These are phyloP conservation scores for Frankliniella fusca DNA, from an alignment of 2,888 invertebrate species.

Conservation along the genomic window DNA sequence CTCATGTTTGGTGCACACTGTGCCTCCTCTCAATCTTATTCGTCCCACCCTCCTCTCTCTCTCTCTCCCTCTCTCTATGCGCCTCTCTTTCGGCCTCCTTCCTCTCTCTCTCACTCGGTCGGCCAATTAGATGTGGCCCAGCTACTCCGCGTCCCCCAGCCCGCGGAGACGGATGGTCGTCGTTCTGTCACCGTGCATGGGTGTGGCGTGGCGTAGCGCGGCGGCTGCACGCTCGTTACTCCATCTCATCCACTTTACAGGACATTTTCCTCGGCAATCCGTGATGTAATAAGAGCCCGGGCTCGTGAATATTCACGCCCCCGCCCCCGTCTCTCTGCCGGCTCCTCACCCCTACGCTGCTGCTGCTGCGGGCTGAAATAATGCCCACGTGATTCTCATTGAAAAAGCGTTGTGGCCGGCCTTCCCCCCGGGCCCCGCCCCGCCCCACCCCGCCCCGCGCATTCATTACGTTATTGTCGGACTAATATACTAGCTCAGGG, in stretches of 20 bases:
- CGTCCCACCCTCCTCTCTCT: too few relatives aligned
- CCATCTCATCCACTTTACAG: slow-evolving; percentile 31
- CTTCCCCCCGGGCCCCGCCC: too few relatives aligned
- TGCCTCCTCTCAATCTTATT: too few relatives aligned
- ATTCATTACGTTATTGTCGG: not conserved
- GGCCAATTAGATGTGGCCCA: not conserved
- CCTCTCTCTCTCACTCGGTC: not conserved
- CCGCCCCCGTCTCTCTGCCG: not conserved
- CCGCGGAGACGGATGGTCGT: not conserved
- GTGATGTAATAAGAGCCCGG: slow-evolving; percentile 19
- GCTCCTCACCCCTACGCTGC: not conserved
- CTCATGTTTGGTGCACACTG: too few relatives aligned
- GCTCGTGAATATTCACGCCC: slow-evolving; percentile 29
- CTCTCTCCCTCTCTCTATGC: too few relatives aligned
- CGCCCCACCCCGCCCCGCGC: too few relatives aligned
- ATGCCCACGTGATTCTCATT: not conserved
- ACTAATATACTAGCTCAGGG: too few relatives aligned
- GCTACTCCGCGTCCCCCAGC: not conserved
- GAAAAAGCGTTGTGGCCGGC: not conserved
- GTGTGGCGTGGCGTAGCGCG: not conserved
- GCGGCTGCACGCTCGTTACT: slow-evolving; percentile 32
- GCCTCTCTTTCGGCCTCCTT: too few relatives aligned
- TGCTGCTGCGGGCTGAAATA: not conserved
- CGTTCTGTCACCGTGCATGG: not conserved
- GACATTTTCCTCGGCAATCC: slow-evolving; percentile 32